Evolutionary conservation across 2,797 vertebrate genomes (phyloP).

Genomic region (Bradypus variegatus): DNA sequence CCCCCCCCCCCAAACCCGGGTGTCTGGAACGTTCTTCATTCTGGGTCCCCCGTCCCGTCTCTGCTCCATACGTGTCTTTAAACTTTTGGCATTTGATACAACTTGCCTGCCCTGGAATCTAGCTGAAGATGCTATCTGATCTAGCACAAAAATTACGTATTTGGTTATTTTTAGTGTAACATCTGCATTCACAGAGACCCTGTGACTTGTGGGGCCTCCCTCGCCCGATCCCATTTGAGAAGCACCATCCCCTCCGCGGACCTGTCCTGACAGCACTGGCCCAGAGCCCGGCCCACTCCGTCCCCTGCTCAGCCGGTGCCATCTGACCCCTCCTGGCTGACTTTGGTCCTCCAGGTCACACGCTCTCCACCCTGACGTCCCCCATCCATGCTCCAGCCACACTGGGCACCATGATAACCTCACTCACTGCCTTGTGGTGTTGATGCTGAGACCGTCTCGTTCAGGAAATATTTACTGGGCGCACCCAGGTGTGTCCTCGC

Average conservation of each 20-base stretch:
- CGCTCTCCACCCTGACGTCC: neutral
- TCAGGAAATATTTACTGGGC: neutral
- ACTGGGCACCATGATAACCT: neutral
- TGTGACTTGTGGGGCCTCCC: neutral
- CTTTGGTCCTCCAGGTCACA: neutral
- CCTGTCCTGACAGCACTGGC: neutral
- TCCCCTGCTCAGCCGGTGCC: neutral
- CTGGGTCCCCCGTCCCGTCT: neutral
- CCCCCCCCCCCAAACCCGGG: neutral
- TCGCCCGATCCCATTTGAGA: neutral
- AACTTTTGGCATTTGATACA: conserved; percentile 33
- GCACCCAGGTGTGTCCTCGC: neutral
- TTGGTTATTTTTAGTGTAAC: conserved; percentile 54
- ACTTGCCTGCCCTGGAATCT: conserved; percentile 27
- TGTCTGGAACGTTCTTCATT: neutral
- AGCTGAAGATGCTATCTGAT: conserved; percentile 49
- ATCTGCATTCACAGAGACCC: conserved; percentile 42
- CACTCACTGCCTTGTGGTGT: rapidly evolving
- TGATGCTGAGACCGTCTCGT: neutral
- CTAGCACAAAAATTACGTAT: conserved; percentile 46
- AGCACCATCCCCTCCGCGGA: neutral
- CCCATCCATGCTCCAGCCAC: neutral
- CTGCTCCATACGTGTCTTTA: neutral
- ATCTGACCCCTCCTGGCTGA: neutral
- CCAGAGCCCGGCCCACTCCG: neutral